Conservation (phyloP, 2,888 invertebrate species). For the Orthonevra nobilis region DNA sequence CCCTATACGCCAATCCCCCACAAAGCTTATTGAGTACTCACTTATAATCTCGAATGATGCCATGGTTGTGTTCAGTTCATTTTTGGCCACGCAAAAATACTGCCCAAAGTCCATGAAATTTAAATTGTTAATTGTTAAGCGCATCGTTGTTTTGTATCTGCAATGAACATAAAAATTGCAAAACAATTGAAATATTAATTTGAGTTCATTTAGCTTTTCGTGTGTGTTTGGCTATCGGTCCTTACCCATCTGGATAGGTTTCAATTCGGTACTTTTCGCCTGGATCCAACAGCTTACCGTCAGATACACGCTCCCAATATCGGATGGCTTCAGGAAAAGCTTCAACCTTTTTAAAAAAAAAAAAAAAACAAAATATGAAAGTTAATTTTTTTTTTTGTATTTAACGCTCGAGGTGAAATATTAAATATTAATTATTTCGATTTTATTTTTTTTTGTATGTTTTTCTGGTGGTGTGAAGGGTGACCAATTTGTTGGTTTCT, state of each 20-base stretch:
- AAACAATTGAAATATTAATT: slow-evolving; percentile 22
- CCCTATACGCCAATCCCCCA: not conserved
- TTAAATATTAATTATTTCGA: no score
- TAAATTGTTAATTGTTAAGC: slow-evolving; percentile 87
- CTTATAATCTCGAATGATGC: slow-evolving; percentile 87
- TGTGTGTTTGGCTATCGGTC: slow-evolving; percentile 9
- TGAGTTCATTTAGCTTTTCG: no score
- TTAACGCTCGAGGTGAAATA: no score
- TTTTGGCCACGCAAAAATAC: slow-evolving; percentile 93
- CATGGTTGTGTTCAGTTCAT: slow-evolving; percentile 89
- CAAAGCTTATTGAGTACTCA: slow-evolving; percentile 76
- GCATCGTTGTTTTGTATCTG: slow-evolving; percentile 87
- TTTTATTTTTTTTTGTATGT: no score
- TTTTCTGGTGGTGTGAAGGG: no score
- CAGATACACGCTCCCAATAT: slow-evolving; percentile 89
- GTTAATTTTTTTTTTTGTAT: slow-evolving; percentile 2
- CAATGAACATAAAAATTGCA: slow-evolving; percentile 5
- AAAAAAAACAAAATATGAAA: slow-evolving; percentile 9
- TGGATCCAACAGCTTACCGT: slow-evolving; percentile 87
- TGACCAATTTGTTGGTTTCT: no score
- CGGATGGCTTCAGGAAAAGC: slow-evolving; percentile 92
- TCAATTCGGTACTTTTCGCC: slow-evolving; percentile 84
- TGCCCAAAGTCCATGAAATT: slow-evolving; percentile 85
- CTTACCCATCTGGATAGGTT: slow-evolving; percentile 81
- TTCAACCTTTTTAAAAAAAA: slow-evolving; percentile 83